These are phyloP conservation scores for Zoanthus solanderi DNA, from an alignment of 92 coral and sea anemone genomes.

Conservation along the genomic window DNA sequence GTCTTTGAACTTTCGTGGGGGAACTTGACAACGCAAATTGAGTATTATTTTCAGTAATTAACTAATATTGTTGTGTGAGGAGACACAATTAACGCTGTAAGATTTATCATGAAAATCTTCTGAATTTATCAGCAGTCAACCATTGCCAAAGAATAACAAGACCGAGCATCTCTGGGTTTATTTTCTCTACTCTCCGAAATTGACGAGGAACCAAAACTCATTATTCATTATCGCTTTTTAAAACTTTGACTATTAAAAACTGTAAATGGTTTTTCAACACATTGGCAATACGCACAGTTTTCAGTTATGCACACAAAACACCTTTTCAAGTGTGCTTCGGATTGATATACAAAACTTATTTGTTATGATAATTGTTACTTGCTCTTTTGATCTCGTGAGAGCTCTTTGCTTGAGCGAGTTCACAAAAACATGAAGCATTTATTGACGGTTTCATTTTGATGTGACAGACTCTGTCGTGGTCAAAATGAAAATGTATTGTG, in stretches of 20 bases:
- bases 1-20: not conserved
- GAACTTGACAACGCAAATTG: not conserved
- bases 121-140: no score
- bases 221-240: no score
- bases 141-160: no score
- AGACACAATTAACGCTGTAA: no score
- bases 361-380: slow-evolving; percentile 21
- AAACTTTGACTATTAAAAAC: not conserved
- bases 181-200: no score
- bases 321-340: slow-evolving; percentile 1
- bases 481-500: not conserved
- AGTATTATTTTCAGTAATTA: not conserved
- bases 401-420: slow-evolving; percentile 26
- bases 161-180: no score
- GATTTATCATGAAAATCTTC: no score
- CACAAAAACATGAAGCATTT: not conserved
- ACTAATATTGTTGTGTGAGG: no score
- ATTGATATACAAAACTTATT: slow-evolving; percentile 3
- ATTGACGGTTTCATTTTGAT: not conserved
- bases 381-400: not conserved
- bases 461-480: slow-evolving; percentile 9
- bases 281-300: not conserved
- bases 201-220: no score
- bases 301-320: not conserved
- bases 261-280: not conserved